These are phyloP conservation scores for Linurgus olivaceus DNA, from an alignment of 2,797 vertebrate species.

Conservation along the genomic window DNA sequence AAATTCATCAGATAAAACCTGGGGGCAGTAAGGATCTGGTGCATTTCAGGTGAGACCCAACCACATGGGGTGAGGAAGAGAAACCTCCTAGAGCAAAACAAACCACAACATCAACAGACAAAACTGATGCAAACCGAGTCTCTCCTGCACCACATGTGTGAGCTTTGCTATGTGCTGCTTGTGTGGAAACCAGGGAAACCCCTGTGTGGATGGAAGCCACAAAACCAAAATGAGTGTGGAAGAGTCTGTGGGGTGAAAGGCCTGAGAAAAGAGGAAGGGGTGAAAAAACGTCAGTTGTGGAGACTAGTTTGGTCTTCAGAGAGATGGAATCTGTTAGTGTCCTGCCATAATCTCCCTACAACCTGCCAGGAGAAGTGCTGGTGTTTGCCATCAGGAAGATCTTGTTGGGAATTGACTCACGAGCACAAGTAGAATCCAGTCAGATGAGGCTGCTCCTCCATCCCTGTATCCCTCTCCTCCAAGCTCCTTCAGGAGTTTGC, in stretches of 20 bases:
- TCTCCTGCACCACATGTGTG: neutral
- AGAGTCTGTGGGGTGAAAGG: neutral
- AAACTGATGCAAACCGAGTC: constrained; percentile 18
- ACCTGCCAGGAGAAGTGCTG: neutral
- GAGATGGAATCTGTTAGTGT: neutral
- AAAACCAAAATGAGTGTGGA: neutral
- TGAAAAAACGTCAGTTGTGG: neutral
- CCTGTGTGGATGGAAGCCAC: neutral
- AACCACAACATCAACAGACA: constrained; percentile 37
- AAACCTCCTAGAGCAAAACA: neutral
- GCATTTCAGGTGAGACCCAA: neutral
- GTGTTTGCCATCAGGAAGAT: neutral
- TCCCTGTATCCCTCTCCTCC: neutral
- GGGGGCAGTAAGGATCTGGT: neutral
- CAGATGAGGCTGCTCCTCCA: neutral
- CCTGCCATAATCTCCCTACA: neutral
- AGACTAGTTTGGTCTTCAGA: neutral
- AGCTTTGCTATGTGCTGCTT: neutral
- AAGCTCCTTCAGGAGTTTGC: neutral
- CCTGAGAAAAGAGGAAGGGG: neutral
- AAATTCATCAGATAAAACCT: neutral
- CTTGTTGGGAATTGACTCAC: neutral
- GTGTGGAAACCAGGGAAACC: neutral
- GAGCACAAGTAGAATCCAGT: neutral
- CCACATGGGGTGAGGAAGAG: neutral